Base-by-base conservation (phyloP, 92 coral and sea anemone species). In the Palythoa grandis region DNA sequence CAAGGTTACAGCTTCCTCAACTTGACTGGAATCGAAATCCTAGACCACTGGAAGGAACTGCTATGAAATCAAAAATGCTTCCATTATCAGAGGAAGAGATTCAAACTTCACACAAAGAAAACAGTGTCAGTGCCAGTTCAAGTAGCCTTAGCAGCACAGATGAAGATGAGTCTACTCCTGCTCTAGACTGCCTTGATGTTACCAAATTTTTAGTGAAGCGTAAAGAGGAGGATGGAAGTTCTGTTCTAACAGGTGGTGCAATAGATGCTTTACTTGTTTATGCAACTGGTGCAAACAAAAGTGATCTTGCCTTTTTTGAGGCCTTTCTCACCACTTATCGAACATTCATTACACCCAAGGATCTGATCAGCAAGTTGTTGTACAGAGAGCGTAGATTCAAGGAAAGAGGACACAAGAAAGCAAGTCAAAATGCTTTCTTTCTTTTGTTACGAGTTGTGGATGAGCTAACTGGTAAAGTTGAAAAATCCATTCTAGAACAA, bases 221-320 rank as follows among this genome's bases (percentile, higher is more conserved):
- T 19, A 87, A 89, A 8, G 92, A 85, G 67, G 84, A 91, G 22
- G 96, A 92, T 53, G 98, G 95, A 8, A 95, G 98, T 7, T 80
- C 77, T 7, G 91, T 95, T 75, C 90, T 97, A 17, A 85, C 94
- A 19, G 99, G 99, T 68, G 99, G 99, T 17, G 99, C 98, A 58
- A 92, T 95, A n/a, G 99, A 97, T 93, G 99, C 99, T 47, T 82
- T 97, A 60, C 91, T 97, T 82, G 99, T 95, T 20, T 95, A 95
- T 87, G 99, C 99, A 25, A 88, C 97, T 60, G 92, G 93, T 22
- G 90, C 98, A 5, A 94, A 93, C 79, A 97, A 97, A 88, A 92
- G 78, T 69, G 98, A 97, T 91, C 86, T 92, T 72, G 92, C 95
- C n/a, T 97, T 91, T 84, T 92, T 94, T 15, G 98, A 97, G 86